Base-by-base conservation (phyloP, 2,113 vertebrate genomes). In the Numida meleagris region DNA sequence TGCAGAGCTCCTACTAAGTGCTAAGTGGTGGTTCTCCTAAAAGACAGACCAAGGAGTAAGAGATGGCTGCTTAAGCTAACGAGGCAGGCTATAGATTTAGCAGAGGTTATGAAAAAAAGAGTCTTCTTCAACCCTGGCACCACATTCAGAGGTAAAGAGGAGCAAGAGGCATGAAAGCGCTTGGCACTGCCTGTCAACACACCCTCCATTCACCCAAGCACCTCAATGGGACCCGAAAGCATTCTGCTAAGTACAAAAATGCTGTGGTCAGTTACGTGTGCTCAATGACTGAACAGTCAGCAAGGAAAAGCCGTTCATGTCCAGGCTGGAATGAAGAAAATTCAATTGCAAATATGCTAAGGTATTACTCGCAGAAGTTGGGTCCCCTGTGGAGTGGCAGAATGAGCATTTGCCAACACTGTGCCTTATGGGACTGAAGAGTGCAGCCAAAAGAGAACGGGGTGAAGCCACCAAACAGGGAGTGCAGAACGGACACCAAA, bases 311-410 rank as follows among this genome's bases (percentile, higher is more conserved):
- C 74, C 4, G 0, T 5, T 13, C 19, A 0, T 87, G 86, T 61
- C 74, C 74, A 8, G 91, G 93, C 94, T 92, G 95, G 94, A 94
- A 94, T 67, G 82, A 89, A 66, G 78, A 89, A 67, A 84, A 94
- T 73, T 66, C 89, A 45, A 93, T 74, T 0, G 31, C 89, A 95
- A 96, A 93, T 12, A 91, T 0, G 24, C 71, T 17, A 0, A 82
- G 82, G 82, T 76, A 66, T 74, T 4, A 0, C 87, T 70, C 10
- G 36, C 77, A 51, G 59, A 77, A 90, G 67, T 80, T 48, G 17
- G 42, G 84, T 76, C 48, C 77, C 71, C 84, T 4, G 14, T 78
- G 82, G 89, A 95, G 84, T 0, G 25, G 87, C 93, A 86, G 82
- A 38, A 67, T 2, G 58, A 79, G 50, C 3, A 5, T 46, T 3